A percentile compares a stretch with the other conserved stretches of the same genome.
Conservation (phyloP, 2,113 vertebrate species). For the Catharus fuscescens region DNA sequence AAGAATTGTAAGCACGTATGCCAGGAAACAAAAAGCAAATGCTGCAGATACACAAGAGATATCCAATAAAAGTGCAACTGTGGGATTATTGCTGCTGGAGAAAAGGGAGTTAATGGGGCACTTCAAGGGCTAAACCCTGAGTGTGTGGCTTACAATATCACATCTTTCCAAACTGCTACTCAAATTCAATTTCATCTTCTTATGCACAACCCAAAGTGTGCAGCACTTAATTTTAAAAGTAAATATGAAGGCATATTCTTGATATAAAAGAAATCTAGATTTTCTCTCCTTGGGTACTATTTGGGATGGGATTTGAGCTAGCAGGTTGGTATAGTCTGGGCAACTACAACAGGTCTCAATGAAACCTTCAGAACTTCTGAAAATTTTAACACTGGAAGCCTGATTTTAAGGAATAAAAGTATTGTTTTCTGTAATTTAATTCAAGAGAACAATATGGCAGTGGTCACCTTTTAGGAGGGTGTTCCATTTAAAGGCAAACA, state of each 20-base stretch:
- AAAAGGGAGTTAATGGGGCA: neutral
- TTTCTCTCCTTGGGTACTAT: neutral
- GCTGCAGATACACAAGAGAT: neutral
- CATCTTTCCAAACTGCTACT: neutral
- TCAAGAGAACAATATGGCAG: neutral
- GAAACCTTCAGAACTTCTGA: neutral
- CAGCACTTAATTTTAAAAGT: neutral
- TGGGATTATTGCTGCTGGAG: neutral
- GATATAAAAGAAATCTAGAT: neutral
- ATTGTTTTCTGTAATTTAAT: neutral
- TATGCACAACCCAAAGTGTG: neutral
- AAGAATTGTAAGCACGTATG: neutral
- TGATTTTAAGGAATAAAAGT: neutral
- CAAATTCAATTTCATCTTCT: neutral
- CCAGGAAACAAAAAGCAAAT: neutral
- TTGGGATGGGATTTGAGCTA: neutral
- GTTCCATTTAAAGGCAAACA: neutral
- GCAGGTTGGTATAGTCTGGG: neutral
- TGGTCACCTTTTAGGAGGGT: neutral
- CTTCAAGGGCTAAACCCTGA: neutral
- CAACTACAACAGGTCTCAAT: neutral
- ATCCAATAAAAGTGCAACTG: neutral
- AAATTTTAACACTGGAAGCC: neutral
- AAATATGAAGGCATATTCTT: neutral
- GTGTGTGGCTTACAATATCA: neutral